Evolutionary conservation across 1,140 invertebrate species (phyloP).

Genomic region (Calliopsis andreniformis): DNA sequence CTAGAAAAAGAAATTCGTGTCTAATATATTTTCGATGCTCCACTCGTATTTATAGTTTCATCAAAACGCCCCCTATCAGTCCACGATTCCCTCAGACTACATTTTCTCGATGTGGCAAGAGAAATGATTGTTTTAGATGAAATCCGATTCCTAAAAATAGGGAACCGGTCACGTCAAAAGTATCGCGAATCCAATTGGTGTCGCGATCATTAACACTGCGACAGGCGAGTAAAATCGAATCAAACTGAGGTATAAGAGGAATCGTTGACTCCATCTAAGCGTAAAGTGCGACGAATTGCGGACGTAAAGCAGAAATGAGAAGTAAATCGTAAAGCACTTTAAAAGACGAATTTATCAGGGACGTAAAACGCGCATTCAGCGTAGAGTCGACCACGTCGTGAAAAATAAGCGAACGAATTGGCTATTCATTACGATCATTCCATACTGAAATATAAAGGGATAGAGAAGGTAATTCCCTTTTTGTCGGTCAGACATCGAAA

Average conservation of each 20-base stretch:
- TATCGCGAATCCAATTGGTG: too few relatives aligned
- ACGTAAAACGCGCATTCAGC: not conserved
- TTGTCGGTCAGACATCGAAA: conserved; percentile 4
- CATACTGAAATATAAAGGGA: not conserved
- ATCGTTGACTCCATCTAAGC: not conserved
- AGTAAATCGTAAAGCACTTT: not conserved
- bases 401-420: not conserved
- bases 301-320: not conserved
- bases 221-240: too few relatives aligned
- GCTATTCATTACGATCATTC: conserved; percentile 9
- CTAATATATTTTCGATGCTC: too few relatives aligned
- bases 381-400: not conserved
- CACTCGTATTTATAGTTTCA: too few relatives aligned
- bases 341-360: not conserved
- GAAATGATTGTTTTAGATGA: too few relatives aligned
- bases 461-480: not conserved
- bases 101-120: too few relatives aligned
- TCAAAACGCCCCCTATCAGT: too few relatives aligned
- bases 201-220: too few relatives aligned
- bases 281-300: not conserved
- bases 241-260: not conserved
- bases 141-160: too few relatives aligned
- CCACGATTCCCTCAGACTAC: too few relatives aligned
- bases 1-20: too few relatives aligned
- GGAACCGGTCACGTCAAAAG: too few relatives aligned